phyloP scores from a whole-genome alignment of 2,888 invertebrate genomes.

The Ferrisia virgata region DNA sequence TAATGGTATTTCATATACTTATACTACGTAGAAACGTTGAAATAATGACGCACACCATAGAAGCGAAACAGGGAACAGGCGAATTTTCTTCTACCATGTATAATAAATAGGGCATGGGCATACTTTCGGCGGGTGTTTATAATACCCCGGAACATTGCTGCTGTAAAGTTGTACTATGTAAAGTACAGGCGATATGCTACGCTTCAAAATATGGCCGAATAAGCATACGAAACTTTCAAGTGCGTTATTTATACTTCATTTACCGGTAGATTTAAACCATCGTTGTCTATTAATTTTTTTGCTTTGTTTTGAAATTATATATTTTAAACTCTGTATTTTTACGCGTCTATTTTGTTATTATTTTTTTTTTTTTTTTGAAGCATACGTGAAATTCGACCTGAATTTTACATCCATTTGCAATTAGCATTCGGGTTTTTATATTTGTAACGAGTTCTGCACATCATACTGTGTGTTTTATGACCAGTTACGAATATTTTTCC shows the following conservation, averaged over 20 bases:
- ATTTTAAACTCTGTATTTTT: neutral
- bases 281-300: too few species aligned
- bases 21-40: conserved; percentile 11
- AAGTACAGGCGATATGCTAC: neutral
- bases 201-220: neutral
- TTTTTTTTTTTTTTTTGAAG: neutral
- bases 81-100: neutral
- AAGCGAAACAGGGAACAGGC: neutral
- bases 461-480: too few species aligned
- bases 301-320: neutral
- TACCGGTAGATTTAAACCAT: neutral
- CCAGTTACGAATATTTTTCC: too few species aligned
- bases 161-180: too few species aligned
- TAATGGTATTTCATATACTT: conserved; percentile 8
- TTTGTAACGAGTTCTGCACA: too few species aligned
- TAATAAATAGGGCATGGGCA: conserved; percentile 14
- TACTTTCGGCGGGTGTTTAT: neutral
- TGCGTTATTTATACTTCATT: conserved; percentile 11
- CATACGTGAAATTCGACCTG: too few species aligned
- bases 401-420: too few species aligned
- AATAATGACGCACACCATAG: neutral
- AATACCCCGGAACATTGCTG: neutral
- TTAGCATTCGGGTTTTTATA: too few species aligned
- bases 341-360: too few species aligned
- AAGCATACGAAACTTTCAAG: neutral